Base-by-base conservation (phyloP, 2,888 invertebrate genomes). In the Patella caerulea region DNA sequence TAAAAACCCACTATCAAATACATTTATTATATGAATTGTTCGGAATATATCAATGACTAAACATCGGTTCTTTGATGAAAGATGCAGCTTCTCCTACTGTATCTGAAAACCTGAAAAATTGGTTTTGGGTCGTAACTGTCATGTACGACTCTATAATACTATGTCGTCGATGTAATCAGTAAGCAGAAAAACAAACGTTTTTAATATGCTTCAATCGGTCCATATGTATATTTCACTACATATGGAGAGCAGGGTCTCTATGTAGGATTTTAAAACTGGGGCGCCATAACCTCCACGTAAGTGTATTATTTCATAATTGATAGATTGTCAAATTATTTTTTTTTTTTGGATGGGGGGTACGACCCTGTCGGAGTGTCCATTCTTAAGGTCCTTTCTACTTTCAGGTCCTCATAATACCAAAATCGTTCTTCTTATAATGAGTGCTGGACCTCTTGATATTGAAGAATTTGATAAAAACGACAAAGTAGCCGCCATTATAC, bases 331-430 rank as follows among this genome's bases (percentile, higher is more conserved):
- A n/a, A n/a, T n/a, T n/a, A n/a, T n/a, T n/a, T n/a, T n/a, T n/a
- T n/a, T n/a, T n/a, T n/a, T n/a, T n/a, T n/a, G n/a, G n/a, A n/a
- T n/a, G n/a, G n/a, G n/a, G n/a, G n/a, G n/a, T n/a, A n/a, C n/a
- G n/a, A n/a, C n/a, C n/a, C n/a, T n/a, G n/a, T n/a, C n/a, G n/a
- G n/a, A n/a, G 9, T 1, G 45, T 45, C 7, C 45, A 45, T 45
- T 45, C 7, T 45, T 1, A 45, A 45, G 1, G 45, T 45, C 45
- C 7, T 1, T 1, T 45, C 11, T 65, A 65, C 24, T 19, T 19
- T 19, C 65, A 65, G 65, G 65, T 65, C 65, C 65, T 65, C 65
- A 65, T 14, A 65, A 65, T 65, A 24, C 65, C 19, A 65, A 65
- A 24, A 24, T 65, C 24, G 65, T 65, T 24, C 24, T 65, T 24